Base-by-base conservation (phyloP, 2,113 vertebrate species). In the Lagenorhynchus albirostris region DNA sequence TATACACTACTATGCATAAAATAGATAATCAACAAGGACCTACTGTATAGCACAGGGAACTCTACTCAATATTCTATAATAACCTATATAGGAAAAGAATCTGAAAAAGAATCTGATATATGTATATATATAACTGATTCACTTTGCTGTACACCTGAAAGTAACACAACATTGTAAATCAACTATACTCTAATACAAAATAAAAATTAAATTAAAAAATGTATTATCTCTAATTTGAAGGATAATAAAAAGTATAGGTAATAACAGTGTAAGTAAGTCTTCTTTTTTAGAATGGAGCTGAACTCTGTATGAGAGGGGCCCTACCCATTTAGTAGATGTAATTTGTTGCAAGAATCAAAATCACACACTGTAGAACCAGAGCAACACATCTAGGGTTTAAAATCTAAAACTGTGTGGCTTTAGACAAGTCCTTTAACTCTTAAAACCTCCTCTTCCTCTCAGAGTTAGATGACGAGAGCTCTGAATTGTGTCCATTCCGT, bases 331-430 rank as follows among this genome's bases (percentile, higher is more conserved):
- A 68, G 25, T 2, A 26, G 26, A 41, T 7, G 14, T 17, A 20
- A 36, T 53, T 77, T 65, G 41, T 44, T 71, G 4, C 26, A 36
- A 53, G 63, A 2, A 50, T 92, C 17, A 41, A 58, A 29, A 10
- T 29, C 53, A 38, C 26, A n/a, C 38, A 60, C 50, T 2, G 3
- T 1, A 26, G n/a, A 96, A 4, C 6, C 29, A 26, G 12, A 10
- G 9, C 3, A 8, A 31, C 18, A 10, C 1, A 0, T 3, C 7
- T 0, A 23, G 79, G 23, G 4, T 29, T 2, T 21, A 47, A 82
- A 60, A 15, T 71, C n/a, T 44, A 8, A 33, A 36, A 10, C 11
- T 2, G 0, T 0, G 2, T 13, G 29, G 21, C 2, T 25, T 74
- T n/a, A 21, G 68, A 38, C 4, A 12, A 14, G 15, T n/a, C 79